Evolutionary conservation across 2,797 vertebrate genomes (phyloP).

Genomic region (Oryzias dopingdopingensis): DNA sequence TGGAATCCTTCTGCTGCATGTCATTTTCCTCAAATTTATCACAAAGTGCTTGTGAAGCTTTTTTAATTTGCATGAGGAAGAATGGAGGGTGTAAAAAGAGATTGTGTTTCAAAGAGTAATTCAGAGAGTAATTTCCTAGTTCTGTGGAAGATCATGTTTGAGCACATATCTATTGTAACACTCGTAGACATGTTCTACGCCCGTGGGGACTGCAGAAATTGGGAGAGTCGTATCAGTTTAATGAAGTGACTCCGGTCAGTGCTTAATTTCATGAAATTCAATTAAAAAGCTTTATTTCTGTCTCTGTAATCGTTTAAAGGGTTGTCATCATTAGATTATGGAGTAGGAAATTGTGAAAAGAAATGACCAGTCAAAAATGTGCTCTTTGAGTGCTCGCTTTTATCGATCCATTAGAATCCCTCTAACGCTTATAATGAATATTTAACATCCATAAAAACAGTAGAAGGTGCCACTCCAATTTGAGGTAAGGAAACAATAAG

Average conservation of each 20-base stretch:
- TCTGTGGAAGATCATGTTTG: slow-evolving; percentile 48
- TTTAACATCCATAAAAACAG: slow-evolving; percentile 6
- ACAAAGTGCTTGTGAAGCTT: slow-evolving; percentile 49
- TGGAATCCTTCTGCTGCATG: slow-evolving; percentile 25
- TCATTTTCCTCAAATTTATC: slow-evolving; percentile 46
- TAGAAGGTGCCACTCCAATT: slow-evolving; percentile 14
- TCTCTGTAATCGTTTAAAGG: slow-evolving; percentile 56
- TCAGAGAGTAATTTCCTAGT: slow-evolving; percentile 49
- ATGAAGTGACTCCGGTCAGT: slow-evolving; percentile 62
- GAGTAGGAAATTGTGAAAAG: slow-evolving; percentile 21
- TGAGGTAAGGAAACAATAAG: slow-evolving; percentile 13
- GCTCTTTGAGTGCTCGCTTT: slow-evolving; percentile 4
- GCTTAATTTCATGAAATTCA: slow-evolving; percentile 71
- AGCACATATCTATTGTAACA: slow-evolving; percentile 50
- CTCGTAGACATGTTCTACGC: slow-evolving; percentile 46
- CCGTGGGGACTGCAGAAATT: slow-evolving; percentile 48
- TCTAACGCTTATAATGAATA: slow-evolving; percentile 13
- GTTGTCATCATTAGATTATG: slow-evolving; percentile 42
- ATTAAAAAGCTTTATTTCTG: slow-evolving; percentile 64
- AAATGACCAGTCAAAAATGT: slow-evolving; percentile 26
- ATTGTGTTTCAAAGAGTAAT: slow-evolving; percentile 12
- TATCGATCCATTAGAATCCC: not conserved
- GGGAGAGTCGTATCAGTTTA: slow-evolving; percentile 65
- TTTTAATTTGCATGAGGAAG: slow-evolving; percentile 47
- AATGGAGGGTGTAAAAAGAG: not conserved